Evolutionary conservation across 2,797 vertebrate species (phyloP).

Genomic region (Trachurus trachurus): DNA sequence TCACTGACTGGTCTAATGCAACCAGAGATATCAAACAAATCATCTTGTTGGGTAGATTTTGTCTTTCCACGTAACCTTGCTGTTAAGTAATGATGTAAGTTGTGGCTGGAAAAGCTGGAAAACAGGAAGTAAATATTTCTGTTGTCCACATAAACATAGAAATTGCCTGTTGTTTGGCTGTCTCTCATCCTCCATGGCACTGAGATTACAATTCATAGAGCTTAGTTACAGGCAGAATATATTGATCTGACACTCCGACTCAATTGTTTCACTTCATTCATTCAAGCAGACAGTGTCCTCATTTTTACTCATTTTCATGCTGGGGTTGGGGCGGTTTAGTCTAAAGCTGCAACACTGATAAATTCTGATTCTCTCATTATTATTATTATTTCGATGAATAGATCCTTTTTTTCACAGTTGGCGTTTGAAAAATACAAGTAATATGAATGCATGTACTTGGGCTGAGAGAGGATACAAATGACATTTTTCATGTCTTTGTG

Average conservation of each 20-base stretch:
- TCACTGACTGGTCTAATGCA: background rate
- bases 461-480: background rate
- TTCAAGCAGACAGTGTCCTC: background rate
- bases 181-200: background rate
- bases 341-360: too few species aligned
- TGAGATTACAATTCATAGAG: too few species aligned
- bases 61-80: background rate
- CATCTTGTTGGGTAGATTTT: background rate
- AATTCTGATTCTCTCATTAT: background rate
- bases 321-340: background rate
- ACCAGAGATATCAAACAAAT: background rate
- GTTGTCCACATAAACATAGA: constrained; percentile 1
- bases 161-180: background rate
- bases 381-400: too few species aligned
- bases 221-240: background rate
- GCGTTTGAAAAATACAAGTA: background rate
- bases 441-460: background rate
- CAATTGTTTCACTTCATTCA: too few species aligned
- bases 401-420: background rate
- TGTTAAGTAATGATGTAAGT: background rate
- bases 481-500: background rate
- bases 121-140: constrained; percentile 24
- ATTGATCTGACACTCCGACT: background rate
- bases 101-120: constrained; percentile 6
- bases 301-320: background rate